Conservation (phyloP, 2,888 invertebrate genomes). For the Nemotelus nigrinus region DNA sequence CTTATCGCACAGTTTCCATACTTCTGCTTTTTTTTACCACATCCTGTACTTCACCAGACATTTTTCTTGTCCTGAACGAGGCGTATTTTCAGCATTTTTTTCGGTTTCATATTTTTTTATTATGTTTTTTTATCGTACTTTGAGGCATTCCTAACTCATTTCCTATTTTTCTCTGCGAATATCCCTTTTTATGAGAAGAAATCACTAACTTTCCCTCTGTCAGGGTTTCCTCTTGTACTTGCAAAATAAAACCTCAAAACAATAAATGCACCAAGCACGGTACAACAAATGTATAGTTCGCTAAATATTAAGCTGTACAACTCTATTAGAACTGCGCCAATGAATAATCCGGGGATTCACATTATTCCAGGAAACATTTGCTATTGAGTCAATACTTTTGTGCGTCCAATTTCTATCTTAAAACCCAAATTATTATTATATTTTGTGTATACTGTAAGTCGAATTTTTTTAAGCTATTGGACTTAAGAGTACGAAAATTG, state of each 20-base stretch:
- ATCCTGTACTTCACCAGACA: too few relatives aligned
- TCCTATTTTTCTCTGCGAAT: slow-evolving; percentile 23
- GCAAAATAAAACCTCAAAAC: slow-evolving; percentile 19
- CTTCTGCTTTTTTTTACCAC: too few relatives aligned
- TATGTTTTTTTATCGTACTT: slow-evolving; percentile 20
- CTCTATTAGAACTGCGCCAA: slow-evolving; percentile 13
- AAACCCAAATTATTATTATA: slow-evolving; percentile 4
- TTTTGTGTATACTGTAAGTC: not conserved
- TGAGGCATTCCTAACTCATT: slow-evolving; percentile 27
- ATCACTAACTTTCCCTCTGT: slow-evolving; percentile 13
- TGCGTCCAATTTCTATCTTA: slow-evolving; percentile 4
- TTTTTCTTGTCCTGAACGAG: not conserved
- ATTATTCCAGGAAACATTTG: slow-evolving; percentile 22
- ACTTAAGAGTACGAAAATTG: not conserved
- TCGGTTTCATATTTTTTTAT: slow-evolving; percentile 1
- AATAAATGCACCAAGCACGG: not conserved
- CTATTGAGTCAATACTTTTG: slow-evolving; percentile 20
- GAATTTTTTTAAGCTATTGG: not conserved
- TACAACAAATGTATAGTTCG: slow-evolving; percentile 18
- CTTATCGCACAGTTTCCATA: too few relatives aligned
- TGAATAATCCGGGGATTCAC: slow-evolving; percentile 17
- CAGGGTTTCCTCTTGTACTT: not conserved
- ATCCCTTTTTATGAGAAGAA: slow-evolving; percentile 26
- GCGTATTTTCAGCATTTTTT: slow-evolving; percentile 32
- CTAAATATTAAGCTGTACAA: slow-evolving; percentile 16